These are phyloP conservation scores for Drosophila navojoa DNA, from an alignment of 1,140 invertebrate species.

Conservation along the genomic window DNA sequence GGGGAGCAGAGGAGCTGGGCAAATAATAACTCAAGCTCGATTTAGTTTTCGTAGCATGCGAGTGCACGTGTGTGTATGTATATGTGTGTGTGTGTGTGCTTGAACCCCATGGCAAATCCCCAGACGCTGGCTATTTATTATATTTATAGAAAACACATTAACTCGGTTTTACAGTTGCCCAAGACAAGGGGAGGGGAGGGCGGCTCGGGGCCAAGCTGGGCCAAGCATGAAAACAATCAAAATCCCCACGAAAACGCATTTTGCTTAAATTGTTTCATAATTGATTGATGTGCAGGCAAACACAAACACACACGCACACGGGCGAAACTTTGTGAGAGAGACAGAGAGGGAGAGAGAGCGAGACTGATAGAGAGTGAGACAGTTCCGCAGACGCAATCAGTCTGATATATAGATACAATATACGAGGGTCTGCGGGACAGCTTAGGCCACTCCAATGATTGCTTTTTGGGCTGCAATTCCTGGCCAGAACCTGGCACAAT, in stretches of 20 bases:
- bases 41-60: slow-evolving; percentile 29
- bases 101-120: slow-evolving; percentile 24
- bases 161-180: slow-evolving; percentile 46
- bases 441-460: slow-evolving; percentile 39
- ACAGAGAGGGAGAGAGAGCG: background rate
- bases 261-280: slow-evolving; percentile 79
- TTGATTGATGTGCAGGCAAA: slow-evolving; percentile 68
- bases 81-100: background rate
- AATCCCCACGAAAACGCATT: slow-evolving; percentile 50
- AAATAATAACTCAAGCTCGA: slow-evolving; percentile 36
- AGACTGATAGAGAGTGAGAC: background rate
- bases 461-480: slow-evolving; percentile 13
- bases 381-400: slow-evolving; percentile 29
- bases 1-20: background rate
- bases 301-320: slow-evolving; percentile 5
- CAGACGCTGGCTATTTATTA: slow-evolving; percentile 44
- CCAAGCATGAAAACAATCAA: slow-evolving; percentile 59
- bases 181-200: background rate
- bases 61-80: background rate
- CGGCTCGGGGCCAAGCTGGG: background rate
- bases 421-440: background rate
- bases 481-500: background rate
- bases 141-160: slow-evolving; percentile 80
- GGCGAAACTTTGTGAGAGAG: background rate
- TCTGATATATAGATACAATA: slow-evolving; percentile 16